Evolutionary conservation across 1,140 invertebrate genomes (phyloP).

Genomic region (Leptinotarsa undecemlineata): DNA sequence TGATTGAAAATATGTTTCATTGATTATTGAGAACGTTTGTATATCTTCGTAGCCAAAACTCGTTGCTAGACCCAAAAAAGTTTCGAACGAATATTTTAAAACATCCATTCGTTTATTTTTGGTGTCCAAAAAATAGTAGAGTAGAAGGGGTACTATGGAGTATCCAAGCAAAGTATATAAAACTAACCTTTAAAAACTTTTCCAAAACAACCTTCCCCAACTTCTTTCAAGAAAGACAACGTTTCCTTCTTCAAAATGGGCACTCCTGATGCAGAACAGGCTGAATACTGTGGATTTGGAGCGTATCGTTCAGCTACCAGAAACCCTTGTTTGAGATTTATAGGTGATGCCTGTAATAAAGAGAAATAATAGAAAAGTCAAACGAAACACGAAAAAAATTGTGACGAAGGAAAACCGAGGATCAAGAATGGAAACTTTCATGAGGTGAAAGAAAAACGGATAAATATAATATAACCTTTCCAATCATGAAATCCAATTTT

Average conservation of each 20-base stretch:
- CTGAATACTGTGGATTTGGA: constrained; percentile 77
- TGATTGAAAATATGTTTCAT: too few species aligned
- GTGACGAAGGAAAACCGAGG: not conserved
- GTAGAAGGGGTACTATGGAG: too few species aligned
- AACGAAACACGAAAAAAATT: not conserved
- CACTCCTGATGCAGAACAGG: constrained; percentile 61
- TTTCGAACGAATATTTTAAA: too few species aligned
- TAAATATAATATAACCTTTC: not conserved
- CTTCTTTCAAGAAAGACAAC: constrained; percentile 73
- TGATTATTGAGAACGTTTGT: too few species aligned
- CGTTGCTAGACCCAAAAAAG: too few species aligned
- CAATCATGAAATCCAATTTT: not conserved
- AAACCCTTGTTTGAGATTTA: constrained; percentile 63
- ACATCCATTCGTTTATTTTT: too few species aligned
- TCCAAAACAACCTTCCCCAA: constrained; percentile 91
- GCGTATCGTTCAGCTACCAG: constrained; percentile 74
- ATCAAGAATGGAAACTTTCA: too few species aligned
- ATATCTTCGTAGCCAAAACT: too few species aligned
- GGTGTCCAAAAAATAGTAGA: too few species aligned
- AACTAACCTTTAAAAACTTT: constrained; percentile 83
- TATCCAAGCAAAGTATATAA: not conserved
- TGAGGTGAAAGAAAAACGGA: too few species aligned
- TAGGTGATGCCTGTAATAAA: constrained; percentile 54
- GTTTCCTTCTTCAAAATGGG: constrained; percentile 66
- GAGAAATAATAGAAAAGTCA: not conserved